Conservation (phyloP, 2,113 vertebrate genomes). For the Pelobates fuscus region DNA sequence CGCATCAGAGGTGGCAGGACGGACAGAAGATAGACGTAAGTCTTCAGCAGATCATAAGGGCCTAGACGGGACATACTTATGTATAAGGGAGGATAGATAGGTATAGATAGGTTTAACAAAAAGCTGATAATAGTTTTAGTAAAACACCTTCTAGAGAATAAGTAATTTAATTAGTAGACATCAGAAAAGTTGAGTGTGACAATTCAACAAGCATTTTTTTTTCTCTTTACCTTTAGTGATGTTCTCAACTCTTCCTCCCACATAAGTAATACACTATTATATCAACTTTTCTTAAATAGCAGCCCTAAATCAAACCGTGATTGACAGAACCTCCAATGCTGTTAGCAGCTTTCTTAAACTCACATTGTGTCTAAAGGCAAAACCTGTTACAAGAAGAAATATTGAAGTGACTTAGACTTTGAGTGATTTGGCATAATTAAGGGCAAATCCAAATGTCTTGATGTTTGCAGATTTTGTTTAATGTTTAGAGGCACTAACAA, state of each 20-base stretch:
- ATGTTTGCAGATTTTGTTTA: too few species aligned
- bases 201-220: slow-evolving; percentile 26
- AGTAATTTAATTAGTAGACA: slow-evolving; percentile 30
- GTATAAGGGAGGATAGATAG: too few species aligned
- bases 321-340: slow-evolving; percentile 41
- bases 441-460: slow-evolving; percentile 15
- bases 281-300: slow-evolving; percentile 16
- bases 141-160: slow-evolving; percentile 13
- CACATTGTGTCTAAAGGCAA: slow-evolving; percentile 28
- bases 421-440: slow-evolving; percentile 4
- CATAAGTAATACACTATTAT: slow-evolving; percentile 35
- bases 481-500: too few species aligned
- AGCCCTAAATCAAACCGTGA: slow-evolving; percentile 41
- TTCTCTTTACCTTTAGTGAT: slow-evolving; percentile 26
- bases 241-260: slow-evolving; percentile 31
- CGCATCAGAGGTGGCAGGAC: too few species aligned
- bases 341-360: slow-evolving; percentile 33
- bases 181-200: slow-evolving; percentile 36
- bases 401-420: slow-evolving; percentile 2
- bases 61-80: too few species aligned
- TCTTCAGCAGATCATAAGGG: too few species aligned
- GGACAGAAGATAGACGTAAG: too few species aligned
- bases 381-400: slow-evolving; percentile 29
- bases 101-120: too few species aligned
- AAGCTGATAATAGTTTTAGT: slow-evolving; percentile 9